These are phyloP conservation scores for Mustelus asterias DNA, from an alignment of 2,113 vertebrate genomes.

Conservation along the genomic window DNA sequence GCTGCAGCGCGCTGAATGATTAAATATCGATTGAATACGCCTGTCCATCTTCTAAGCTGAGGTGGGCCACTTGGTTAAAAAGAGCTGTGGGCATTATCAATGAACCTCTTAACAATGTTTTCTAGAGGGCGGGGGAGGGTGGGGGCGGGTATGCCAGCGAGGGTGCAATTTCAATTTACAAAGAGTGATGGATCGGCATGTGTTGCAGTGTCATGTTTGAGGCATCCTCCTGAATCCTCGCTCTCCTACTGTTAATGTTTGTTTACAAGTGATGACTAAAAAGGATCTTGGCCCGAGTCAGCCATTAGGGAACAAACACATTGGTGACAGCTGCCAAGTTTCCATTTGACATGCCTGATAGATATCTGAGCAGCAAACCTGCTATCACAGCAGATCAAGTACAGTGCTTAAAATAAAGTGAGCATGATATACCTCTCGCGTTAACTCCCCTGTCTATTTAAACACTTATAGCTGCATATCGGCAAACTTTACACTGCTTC, in stretches of 20 bases:
- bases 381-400: background rate
- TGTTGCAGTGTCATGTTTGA: background rate
- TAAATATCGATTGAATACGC: background rate
- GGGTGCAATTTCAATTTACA: background rate
- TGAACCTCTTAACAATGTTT: background rate
- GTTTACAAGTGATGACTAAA: conserved; percentile 51
- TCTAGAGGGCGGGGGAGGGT: too few species aligned
- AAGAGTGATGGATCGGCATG: background rate
- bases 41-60: background rate
- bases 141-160: background rate
- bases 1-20: background rate
- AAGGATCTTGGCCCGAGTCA: conserved; percentile 42
- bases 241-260: conserved; percentile 46
- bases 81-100: background rate
- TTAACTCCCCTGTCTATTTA: background rate
- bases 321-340: conserved; percentile 57
- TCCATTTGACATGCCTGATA: conserved; percentile 39
- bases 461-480: background rate
- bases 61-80: background rate
- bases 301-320: conserved; percentile 48
- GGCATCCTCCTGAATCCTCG: conserved; percentile 42
- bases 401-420: conserved; percentile 5
- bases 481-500: background rate
- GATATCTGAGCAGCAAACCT: background rate
- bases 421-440: background rate